phyloP scores from a whole-genome alignment of 2,113 vertebrate species.

The Gambusia affinis region DNA sequence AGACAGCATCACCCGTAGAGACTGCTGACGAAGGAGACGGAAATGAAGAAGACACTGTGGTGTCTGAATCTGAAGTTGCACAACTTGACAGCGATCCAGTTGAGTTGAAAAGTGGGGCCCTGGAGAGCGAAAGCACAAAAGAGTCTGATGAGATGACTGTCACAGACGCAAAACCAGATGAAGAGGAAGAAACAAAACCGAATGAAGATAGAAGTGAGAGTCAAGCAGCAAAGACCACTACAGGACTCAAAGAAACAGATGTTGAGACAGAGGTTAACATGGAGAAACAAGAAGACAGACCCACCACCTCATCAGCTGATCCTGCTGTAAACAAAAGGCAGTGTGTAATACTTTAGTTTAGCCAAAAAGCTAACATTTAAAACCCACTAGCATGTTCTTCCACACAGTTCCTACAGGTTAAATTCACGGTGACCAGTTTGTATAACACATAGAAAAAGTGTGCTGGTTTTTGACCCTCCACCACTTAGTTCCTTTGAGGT shows the following conservation, averaged over 20 bases:
- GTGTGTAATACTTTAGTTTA: constrained; percentile 67
- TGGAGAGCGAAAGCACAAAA: constrained; percentile 18
- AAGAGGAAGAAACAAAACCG: constrained; percentile 8
- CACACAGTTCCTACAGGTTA: too few relatives aligned
- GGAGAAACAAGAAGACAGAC: constrained; percentile 24
- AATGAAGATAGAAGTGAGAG: constrained; percentile 9
- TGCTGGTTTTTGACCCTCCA: too few relatives aligned
- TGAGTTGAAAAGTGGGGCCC: neutral
- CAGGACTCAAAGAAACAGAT: constrained; percentile 16
- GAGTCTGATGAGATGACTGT: neutral
- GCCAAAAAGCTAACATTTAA: too few relatives aligned
- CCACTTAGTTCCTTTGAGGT: too few relatives aligned
- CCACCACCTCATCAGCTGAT: constrained; percentile 6
- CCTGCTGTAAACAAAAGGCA: constrained; percentile 47
- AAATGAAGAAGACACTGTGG: constrained; percentile 31
- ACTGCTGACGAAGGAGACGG: constrained; percentile 59
- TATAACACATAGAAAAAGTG: too few relatives aligned
- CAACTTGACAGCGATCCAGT: neutral
- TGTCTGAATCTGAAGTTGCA: neutral
- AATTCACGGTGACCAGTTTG: too few relatives aligned
- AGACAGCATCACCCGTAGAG: constrained; percentile 59
- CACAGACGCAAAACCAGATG: neutral
- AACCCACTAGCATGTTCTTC: too few relatives aligned
- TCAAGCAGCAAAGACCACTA: constrained; percentile 19
- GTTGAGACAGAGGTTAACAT: constrained; percentile 4